Percentiles rank a stretch among this genome's conserved stretches.
These are phyloP conservation scores for Lasaia peninsularis DNA, from an alignment of 1,140 invertebrate genomes.

Conservation along the genomic window DNA sequence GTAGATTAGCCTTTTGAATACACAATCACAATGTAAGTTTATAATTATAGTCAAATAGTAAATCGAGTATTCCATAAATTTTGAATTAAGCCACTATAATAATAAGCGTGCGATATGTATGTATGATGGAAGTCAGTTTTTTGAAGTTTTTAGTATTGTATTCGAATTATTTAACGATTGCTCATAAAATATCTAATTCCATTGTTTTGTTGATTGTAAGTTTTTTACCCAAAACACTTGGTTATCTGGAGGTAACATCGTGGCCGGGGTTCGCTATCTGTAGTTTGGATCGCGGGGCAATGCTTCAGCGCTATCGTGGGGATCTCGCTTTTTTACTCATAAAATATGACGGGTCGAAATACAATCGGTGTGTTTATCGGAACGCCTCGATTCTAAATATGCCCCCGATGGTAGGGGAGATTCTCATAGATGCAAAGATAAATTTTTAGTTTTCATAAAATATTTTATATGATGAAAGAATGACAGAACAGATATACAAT, in stretches of 20 bases:
- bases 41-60: too few relatives aligned
- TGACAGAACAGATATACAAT: too few relatives aligned
- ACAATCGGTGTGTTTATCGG: conserved; percentile 19
- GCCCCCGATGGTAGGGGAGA: conserved; percentile 8
- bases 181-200: conserved; percentile 19
- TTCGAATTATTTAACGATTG: background rate
- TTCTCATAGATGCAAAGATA: conserved; percentile 5
- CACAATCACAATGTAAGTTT: too few relatives aligned
- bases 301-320: conserved; percentile 45
- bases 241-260: conserved; percentile 52
- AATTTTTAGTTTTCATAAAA: background rate
- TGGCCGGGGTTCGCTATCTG: conserved; percentile 48
- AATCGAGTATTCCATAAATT: too few relatives aligned
- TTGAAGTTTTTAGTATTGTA: too few relatives aligned
- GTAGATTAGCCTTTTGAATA: too few relatives aligned
- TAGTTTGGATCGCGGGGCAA: conserved; percentile 42
- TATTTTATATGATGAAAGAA: too few relatives aligned
- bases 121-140: too few relatives aligned
- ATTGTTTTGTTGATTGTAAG: conserved; percentile 38
- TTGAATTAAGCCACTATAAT: too few relatives aligned
- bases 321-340: conserved; percentile 51
- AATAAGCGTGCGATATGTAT: too few relatives aligned
- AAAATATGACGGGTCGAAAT: conserved; percentile 40
- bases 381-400: conserved; percentile 15
- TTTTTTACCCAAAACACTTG: conserved; percentile 47